Percentiles rank a stretch among this genome's conserved stretches.
phyloP scores from a whole-genome alignment of 2,888 invertebrate species.

The Phymatocera aterrima region DNA sequence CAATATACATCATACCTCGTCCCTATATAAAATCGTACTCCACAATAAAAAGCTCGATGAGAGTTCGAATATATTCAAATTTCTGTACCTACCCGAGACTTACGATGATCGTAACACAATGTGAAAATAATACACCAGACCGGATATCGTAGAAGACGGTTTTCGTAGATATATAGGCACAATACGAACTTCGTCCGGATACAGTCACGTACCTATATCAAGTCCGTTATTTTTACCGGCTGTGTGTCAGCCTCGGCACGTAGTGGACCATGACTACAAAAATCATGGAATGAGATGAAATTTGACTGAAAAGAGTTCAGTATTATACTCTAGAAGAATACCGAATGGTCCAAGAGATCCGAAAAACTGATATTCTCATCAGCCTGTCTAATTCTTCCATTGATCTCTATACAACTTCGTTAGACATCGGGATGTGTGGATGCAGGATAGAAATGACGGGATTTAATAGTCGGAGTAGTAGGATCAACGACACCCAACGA shows the following conservation, averaged over 20 bases:
- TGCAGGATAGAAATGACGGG: not conserved
- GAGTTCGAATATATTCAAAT: no score
- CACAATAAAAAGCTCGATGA: no score
- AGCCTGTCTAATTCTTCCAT: not conserved
- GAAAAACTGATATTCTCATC: no score
- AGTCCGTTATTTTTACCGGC: conserved; percentile 20
- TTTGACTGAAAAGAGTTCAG: not conserved
- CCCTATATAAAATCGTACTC: no score
- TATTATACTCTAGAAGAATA: not conserved
- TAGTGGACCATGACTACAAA: conserved; percentile 2
- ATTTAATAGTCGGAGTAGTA: conserved; percentile 26
- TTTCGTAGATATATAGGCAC: not conserved
- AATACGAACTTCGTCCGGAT: no score
- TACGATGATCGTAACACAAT: no score
- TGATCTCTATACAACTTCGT: not conserved
- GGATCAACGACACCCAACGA: conserved; percentile 44
- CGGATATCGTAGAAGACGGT: not conserved
- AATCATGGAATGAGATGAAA: not conserved
- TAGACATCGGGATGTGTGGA: no score
- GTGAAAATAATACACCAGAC: not conserved
- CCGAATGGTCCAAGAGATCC: no score
- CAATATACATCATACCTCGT: not conserved
- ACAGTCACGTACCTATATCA: conserved; percentile 11
- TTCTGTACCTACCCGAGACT: no score
- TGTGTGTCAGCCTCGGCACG: not conserved